Percentiles rank a stretch among this genome's conserved stretches.
Evolutionary conservation across 2,888 invertebrate genomes (phyloP).

Genomic region (Spodoptera exigua): DNA sequence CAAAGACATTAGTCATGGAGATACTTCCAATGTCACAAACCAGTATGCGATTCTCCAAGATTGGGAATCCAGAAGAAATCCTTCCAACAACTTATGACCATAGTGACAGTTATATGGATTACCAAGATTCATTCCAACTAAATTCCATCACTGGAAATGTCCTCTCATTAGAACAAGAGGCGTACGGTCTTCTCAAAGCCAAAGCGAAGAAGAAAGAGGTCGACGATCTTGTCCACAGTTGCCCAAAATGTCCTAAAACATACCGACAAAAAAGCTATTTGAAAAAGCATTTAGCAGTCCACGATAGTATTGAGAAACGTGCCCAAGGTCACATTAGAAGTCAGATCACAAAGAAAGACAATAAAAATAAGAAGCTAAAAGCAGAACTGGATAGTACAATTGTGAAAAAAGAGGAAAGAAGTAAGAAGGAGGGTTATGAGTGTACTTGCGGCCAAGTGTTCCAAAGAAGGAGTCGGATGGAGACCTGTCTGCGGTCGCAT

Average conservation of each 20-base stretch:
- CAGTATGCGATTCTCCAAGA: slow-evolving; percentile 59
- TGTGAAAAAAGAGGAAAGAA: slow-evolving; percentile 42
- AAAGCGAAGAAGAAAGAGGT: slow-evolving; percentile 61
- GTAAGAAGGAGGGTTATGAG: slow-evolving; percentile 75
- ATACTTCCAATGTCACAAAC: slow-evolving; percentile 72
- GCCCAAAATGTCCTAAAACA: slow-evolving; percentile 76
- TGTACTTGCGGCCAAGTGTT: slow-evolving; percentile 81
- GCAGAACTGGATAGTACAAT: slow-evolving; percentile 41
- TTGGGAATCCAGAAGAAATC: slow-evolving; percentile 79
- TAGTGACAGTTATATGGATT: slow-evolving; percentile 58
- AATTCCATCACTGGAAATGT: slow-evolving; percentile 84
- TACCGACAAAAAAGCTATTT: slow-evolving; percentile 60
- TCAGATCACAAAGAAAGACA: slow-evolving; percentile 67
- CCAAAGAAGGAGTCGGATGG: slow-evolving; percentile 78
- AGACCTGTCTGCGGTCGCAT: slow-evolving; percentile 81
- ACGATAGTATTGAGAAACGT: slow-evolving; percentile 75
- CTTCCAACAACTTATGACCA: slow-evolving; percentile 69
- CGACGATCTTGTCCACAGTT: slow-evolving; percentile 53
- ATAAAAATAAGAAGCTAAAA: slow-evolving; percentile 63
- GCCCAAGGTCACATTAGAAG: slow-evolving; percentile 72
- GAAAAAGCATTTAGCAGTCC: slow-evolving; percentile 74
- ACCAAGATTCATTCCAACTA: slow-evolving; percentile 75
- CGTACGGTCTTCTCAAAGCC: slow-evolving; percentile 75
- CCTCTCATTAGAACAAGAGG: slow-evolving; percentile 81
- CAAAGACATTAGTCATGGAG: slow-evolving; percentile 81